Conservation (phyloP, 2,888 invertebrate genomes). For the Metellina segmentata region DNA sequence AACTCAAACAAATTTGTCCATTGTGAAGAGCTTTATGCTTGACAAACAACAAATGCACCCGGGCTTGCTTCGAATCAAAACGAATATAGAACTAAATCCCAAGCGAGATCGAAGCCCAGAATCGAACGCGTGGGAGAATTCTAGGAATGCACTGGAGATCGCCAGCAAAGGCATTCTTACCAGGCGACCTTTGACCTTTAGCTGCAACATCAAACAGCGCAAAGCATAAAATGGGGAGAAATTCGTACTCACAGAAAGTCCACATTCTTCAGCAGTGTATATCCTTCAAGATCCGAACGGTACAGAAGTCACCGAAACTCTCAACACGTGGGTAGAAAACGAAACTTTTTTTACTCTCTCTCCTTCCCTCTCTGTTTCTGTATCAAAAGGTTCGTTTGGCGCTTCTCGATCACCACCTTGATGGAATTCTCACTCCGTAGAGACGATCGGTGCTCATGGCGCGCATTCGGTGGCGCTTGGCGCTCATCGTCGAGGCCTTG, state of each 20-base stretch:
- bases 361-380: not conserved
- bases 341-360: not conserved
- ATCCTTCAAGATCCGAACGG: slow-evolving; percentile 40
- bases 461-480: slow-evolving; percentile 56
- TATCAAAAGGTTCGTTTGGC: slow-evolving; percentile 14
- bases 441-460: not conserved
- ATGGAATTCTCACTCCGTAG: slow-evolving; percentile 24
- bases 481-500: slow-evolving; percentile 38
- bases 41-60: too few species aligned
- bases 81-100: too few species aligned
- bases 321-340: slow-evolving; percentile 50
- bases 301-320: slow-evolving; percentile 19
- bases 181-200: slow-evolving; percentile 74
- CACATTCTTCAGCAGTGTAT: slow-evolving; percentile 18
- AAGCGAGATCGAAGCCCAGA: too few species aligned
- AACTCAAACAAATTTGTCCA: too few species aligned
- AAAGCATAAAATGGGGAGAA: slow-evolving; percentile 13
- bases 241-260: slow-evolving; percentile 52
- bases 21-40: too few species aligned
- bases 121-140: too few species aligned
- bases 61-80: too few species aligned
- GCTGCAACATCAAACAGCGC: slow-evolving; percentile 36
- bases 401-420: slow-evolving; percentile 20
- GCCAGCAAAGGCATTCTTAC: slow-evolving; percentile 10
- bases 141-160: too few species aligned